A percentile compares a stretch with the other conserved stretches of the same genome.
These are phyloP conservation scores for Drosophila nigromelanica DNA, from an alignment of 1,140 invertebrate species.

Conservation along the genomic window DNA sequence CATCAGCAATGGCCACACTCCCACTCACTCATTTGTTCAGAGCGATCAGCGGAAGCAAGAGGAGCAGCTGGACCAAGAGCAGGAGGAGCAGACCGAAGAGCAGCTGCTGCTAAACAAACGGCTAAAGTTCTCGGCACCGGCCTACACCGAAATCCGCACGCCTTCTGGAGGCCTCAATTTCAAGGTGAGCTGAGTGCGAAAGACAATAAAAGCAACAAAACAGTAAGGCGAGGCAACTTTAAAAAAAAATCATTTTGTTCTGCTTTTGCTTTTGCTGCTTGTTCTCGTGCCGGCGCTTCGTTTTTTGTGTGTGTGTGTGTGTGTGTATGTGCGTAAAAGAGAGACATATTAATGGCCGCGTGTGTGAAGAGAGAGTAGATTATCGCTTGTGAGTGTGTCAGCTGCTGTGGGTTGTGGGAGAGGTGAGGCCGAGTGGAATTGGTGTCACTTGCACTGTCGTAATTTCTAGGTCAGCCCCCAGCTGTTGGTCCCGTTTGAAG, in stretches of 20 bases:
- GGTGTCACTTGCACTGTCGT: slow-evolving; percentile 16
- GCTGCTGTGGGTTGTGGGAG: slow-evolving; percentile 16
- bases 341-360: slow-evolving; percentile 14
- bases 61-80: background rate
- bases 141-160: slow-evolving; percentile 74
- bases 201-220: slow-evolving; percentile 1
- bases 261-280: slow-evolving; percentile 33
- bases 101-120: slow-evolving; percentile 38
- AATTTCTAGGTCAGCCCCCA: slow-evolving; percentile 37
- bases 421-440: slow-evolving; percentile 5
- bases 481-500: slow-evolving; percentile 17
- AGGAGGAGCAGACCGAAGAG: slow-evolving; percentile 16
- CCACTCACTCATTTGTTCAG: slow-evolving; percentile 9
- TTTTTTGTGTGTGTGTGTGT: slow-evolving; percentile 20
- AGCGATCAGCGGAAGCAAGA: background rate
- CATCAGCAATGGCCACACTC: slow-evolving; percentile 48
- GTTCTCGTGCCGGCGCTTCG: slow-evolving; percentile 37
- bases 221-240: slow-evolving; percentile 32
- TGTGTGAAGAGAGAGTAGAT: slow-evolving; percentile 12
- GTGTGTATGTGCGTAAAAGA: slow-evolving; percentile 10
- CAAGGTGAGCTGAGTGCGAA: slow-evolving; percentile 56
- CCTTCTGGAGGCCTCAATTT: slow-evolving; percentile 47
- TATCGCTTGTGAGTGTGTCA: slow-evolving; percentile 12
- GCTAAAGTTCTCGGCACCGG: slow-evolving; percentile 68
- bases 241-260: background rate